Evolutionary conservation across 2,888 invertebrate species (phyloP), one percentile per base, ranked within the genome.

Genomic region (Mimachlamys varia): DNA sequence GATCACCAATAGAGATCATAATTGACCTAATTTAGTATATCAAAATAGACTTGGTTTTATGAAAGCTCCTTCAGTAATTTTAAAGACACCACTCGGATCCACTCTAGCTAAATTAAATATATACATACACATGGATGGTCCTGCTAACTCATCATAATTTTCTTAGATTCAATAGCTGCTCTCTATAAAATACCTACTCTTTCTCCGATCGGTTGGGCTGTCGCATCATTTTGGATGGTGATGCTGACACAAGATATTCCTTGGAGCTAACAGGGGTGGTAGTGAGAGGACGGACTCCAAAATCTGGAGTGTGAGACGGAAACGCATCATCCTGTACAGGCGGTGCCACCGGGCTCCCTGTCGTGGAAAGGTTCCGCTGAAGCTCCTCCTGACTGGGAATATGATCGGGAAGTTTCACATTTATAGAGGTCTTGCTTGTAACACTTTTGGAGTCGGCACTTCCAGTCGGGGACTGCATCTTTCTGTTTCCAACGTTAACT

Each of bases 381-480:
- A 87, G 87, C 27, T 88, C 87, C 44, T 94, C 94, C 15, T 90
- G 90, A 62, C 90, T 89, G 62, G 92, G 93, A 17, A 94, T 95
- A 12, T 76, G 76, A 55, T 94, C 94, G 17, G 96, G 96, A 37
- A 96, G 90, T 91, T 95, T 95, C 17, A 96, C 95, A 93, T 92
- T 95, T 76, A 96, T 96, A 0, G 95, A 95, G 13, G 95, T 94
- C 89, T 94, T 94, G 90, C 95, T 96, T 5, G 94, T 89, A 33
- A 92, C 88, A 90, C 95, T 95, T 88, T 94, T 95, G 4, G 93
- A 92, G 92, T 93, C 94, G 53, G 92, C 92, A 93, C 91, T 93
- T 88, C 92, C 76, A 0, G 76, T 76, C 33, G 76, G 76, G 33
- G 76, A 76, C 76, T 76, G 76, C 76, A 76, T 22, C 33, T 12